phyloP scores from a whole-genome alignment of 2,888 invertebrate genomes.

The Sthenelais limicola region DNA sequence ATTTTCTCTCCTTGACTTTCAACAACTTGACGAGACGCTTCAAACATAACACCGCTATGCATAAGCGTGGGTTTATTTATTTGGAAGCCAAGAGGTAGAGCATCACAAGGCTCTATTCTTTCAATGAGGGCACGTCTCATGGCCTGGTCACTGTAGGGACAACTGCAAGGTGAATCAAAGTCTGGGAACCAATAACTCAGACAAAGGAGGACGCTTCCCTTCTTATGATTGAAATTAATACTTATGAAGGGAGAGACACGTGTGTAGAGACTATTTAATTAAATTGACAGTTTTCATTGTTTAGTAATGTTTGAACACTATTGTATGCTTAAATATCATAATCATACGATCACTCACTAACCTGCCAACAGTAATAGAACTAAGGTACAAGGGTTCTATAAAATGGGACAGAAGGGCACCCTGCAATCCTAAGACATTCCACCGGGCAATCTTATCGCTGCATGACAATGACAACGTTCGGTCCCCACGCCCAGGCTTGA shows the following conservation, averaged over 20 bases:
- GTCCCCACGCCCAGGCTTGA: constrained; percentile 92
- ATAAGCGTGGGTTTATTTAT: constrained; percentile 54
- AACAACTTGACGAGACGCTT: constrained; percentile 50
- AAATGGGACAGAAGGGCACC: constrained; percentile 84
- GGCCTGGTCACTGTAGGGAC: constrained; percentile 78
- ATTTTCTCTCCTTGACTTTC: constrained; percentile 44
- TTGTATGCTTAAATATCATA: background rate
- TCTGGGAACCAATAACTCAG: background rate
- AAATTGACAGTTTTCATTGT: background rate
- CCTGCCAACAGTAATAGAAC: constrained; percentile 81
- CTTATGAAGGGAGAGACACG: constrained; percentile 7
- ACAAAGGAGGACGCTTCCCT: background rate
- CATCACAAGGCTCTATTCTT: constrained; percentile 59
- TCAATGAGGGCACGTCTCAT: constrained; percentile 76
- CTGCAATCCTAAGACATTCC: constrained; percentile 88
- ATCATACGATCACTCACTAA: constrained; percentile 65
- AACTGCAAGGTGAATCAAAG: constrained; percentile 47
- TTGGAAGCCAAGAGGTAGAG: constrained; percentile 58
- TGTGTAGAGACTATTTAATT: too few species aligned
- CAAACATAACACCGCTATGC: constrained; percentile 57
- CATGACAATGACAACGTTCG: constrained; percentile 91
- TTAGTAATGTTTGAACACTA: background rate
- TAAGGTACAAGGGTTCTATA: constrained; percentile 81
- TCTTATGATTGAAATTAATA: constrained; percentile 2
- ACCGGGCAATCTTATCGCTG: constrained; percentile 93